Base-by-base conservation (phyloP, 2,888 invertebrate genomes). In the Acleris cristana region DNA sequence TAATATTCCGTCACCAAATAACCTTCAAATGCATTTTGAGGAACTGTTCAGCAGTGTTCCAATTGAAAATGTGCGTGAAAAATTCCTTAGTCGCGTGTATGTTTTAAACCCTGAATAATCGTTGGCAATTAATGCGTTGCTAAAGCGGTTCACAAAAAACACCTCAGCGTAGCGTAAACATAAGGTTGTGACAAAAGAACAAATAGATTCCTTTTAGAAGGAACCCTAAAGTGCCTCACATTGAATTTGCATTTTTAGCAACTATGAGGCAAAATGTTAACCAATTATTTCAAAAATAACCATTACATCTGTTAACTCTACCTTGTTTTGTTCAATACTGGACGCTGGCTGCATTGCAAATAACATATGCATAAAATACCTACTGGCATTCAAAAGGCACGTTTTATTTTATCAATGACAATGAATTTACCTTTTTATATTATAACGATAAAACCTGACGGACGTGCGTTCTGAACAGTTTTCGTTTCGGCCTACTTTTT, bases 351-450 rank as follows among this genome's bases (percentile, higher is more conserved):
- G 26, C 12, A 51, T 51, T 53, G 18, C 51, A 40, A 40, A 49
- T 65, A 52, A 57, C 60, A 51, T 60, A 49, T 65, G 60, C 60
- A 65, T 49, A 55, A 57, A 55, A 23, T 49, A 40, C 40, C 40
- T 40, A 52, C 60, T 55, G 56, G 30, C 49, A 60, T 65, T 56
- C 60, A 65, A 65, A 56, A 65, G 51, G 49, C 60, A 55, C 55
- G 44, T 56, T 56, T 59, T 60, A 54, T 59, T 54, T 60, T 49
- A 56, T 51, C 56, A 56, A 60, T 60, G 23, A 54, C 65, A 59
- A 59, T 59, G 59, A 21, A 40, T 64, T 64, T 49, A 49, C 48
- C 48, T 59, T 57, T 64, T 40, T 40, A 40, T 40, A 40, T 64
- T 53, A 18, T 8, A 52, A 14, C 14, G 56, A 16, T 44, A 48